A percentile compares a stretch with the other conserved stretches of the same genome.
These are phyloP conservation scores for Caenorhabditis zanzibari DNA, from an alignment of 2,888 invertebrate species.

Conservation along the genomic window DNA sequence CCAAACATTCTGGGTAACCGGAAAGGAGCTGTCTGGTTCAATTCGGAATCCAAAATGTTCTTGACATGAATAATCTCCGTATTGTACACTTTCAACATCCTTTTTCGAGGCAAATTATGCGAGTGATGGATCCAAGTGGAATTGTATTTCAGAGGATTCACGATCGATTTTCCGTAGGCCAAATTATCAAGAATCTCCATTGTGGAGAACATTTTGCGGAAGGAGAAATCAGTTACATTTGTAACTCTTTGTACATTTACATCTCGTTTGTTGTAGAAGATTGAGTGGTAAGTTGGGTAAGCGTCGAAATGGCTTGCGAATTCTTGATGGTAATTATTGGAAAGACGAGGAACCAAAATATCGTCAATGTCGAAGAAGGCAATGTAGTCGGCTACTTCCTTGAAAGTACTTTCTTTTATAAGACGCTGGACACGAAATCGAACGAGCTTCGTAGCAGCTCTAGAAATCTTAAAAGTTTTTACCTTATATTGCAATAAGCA, in stretches of 20 bases:
- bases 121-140: conserved; percentile 57
- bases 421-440: too few species aligned
- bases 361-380: conserved; percentile 72
- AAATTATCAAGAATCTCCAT: conserved; percentile 36
- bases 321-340: conserved; percentile 62
- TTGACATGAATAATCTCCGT: conserved; percentile 46
- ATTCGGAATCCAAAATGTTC: conserved; percentile 28
- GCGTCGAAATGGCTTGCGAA: conserved; percentile 34
- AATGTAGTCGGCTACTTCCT: conserved; percentile 65
- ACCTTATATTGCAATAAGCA: conserved; percentile 68
- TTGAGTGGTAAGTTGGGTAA: not conserved
- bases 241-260: conserved; percentile 14
- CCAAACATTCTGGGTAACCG: conserved; percentile 31
- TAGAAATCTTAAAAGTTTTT: too few species aligned
- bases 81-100: conserved; percentile 19
- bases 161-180: conserved; percentile 49
- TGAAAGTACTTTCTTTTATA: too few species aligned
- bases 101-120: conserved; percentile 12
- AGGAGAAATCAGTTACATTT: conserved; percentile 22
- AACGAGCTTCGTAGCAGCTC: too few species aligned
- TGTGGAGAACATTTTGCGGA: conserved; percentile 30
- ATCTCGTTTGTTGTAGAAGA: conserved; percentile 46
- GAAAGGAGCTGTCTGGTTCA: conserved; percentile 13
- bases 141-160: conserved; percentile 42
- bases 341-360: conserved; percentile 63